Base-by-base conservation (phyloP, 2,797 vertebrate species). In the Coregonus sp. region DNA sequence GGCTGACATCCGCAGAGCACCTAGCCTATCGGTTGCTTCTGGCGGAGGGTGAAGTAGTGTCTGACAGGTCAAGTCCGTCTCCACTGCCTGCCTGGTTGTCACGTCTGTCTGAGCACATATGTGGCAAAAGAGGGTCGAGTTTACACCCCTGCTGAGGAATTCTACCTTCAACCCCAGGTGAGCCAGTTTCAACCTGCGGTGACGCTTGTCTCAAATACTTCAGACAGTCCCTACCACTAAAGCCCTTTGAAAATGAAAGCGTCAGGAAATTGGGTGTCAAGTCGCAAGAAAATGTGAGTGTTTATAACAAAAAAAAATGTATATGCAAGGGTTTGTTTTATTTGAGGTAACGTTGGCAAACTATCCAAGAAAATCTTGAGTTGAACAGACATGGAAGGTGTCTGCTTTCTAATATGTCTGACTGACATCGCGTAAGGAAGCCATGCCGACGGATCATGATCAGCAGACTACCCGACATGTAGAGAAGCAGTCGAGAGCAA, bases 101-200 rank as follows among this genome's bases (percentile, higher is more conserved):
- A 37, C 59, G 54, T 70, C 25, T 63, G 79, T 71, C 70, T 14
- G 56, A 4, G 78, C 82, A 77, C 74, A 84, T 83, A 88, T 81
- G 80, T 86, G 83, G 87, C 88, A 88, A 81, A 71, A 80, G 82
- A 2, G 31, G 31, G 83, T 77, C 61, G 68, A 40, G 82, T 82
- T 85, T 61, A 75, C 59, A 29, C 52, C 86, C 80, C 83, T n/a
- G n/a, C n/a, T n/a, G n/a, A n/a, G n/a, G n/a, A n/a, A n/a, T n/a
- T n/a, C n/a, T n/a, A n/a, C n/a, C n/a, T n/a, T n/a, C n/a, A n/a
- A n/a, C n/a, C 86, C 80, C 83, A 74, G 76, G 86, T 83, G 81
- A 92, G 92, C 91, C 89, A 92, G 93, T 93, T 91, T 70, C 82
- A 92, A 94, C 92, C 92, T 93, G 93, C 86, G 89, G 80, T 73